Evolutionary conservation across 2,797 vertebrate genomes (phyloP).

Genomic region (Cyclopterus lumpus): DNA sequence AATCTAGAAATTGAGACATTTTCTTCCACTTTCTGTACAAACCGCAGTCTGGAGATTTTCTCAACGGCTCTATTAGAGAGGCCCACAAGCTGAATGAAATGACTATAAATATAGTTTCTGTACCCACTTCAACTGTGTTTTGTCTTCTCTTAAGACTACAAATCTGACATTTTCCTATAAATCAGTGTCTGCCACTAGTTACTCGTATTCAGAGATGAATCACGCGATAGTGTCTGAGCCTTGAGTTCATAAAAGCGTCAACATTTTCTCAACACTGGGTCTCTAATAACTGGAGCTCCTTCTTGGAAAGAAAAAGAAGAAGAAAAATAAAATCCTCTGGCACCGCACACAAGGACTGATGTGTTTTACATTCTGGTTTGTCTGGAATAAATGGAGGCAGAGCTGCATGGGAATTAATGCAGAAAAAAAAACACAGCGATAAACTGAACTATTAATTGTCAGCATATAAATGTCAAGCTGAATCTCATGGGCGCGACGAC

Average conservation of each 20-base stretch:
- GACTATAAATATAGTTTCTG: slow-evolving; percentile 33
- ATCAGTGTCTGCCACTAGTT: slow-evolving; percentile 26
- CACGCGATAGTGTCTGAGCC: slow-evolving; percentile 19
- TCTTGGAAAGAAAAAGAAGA: neutral
- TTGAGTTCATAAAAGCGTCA: slow-evolving; percentile 31
- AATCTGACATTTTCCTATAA: slow-evolving; percentile 38
- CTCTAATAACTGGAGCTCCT: neutral
- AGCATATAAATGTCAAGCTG: slow-evolving; percentile 44
- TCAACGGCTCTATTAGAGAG: slow-evolving; percentile 28
- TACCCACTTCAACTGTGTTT: slow-evolving; percentile 15
- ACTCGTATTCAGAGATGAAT: slow-evolving; percentile 32
- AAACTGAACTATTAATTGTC: slow-evolving; percentile 41
- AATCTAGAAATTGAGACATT: slow-evolving; percentile 23
- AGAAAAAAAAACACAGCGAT: slow-evolving; percentile 10
- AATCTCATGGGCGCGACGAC: slow-evolving; percentile 43
- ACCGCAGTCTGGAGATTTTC: slow-evolving; percentile 19
- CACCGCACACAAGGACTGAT: neutral
- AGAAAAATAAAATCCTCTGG: slow-evolving; percentile 34
- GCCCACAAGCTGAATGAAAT: slow-evolving; percentile 24
- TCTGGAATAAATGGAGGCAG: slow-evolving; percentile 35
- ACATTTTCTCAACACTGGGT: slow-evolving; percentile 13
- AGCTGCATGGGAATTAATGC: slow-evolving; percentile 19
- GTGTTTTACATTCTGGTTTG: slow-evolving; percentile 33
- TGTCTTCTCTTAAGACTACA: slow-evolving; percentile 16
- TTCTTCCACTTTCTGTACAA: slow-evolving; percentile 28